Evolutionary conservation across 1,140 invertebrate species (phyloP), one percentile per base, ranked within the genome.

Genomic region (Orius insidiosus): DNA sequence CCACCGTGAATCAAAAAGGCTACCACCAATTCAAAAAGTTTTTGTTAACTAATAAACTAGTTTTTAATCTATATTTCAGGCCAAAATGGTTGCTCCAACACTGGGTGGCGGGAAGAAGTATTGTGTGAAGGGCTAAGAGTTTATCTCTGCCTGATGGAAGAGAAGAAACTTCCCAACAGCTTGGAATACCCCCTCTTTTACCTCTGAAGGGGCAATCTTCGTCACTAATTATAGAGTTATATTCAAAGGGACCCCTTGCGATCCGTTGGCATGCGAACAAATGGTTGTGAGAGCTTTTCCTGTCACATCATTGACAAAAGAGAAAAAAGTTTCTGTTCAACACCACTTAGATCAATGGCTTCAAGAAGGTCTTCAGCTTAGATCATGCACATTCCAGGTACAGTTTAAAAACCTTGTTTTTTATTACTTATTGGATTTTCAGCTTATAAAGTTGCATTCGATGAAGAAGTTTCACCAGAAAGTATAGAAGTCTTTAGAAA

Each of bases 181-280:
- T 76, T 54, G 66, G 80, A 51, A 77, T 76, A 47, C 79, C 81
- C 34, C 73, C 67, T 90, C 10, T n/a, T 68, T 98, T 54, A 93
- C 94, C 13, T 90, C 93, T 2, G 92, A 98, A 67, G 94, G 94
- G 16, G 94, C 92, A 1, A 74, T 98, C 11, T 98, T 97, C 62
- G 75, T 98, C 45, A 96, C 93, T 11, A 97, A 95, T 65, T 98
- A 98, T 67, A 70, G 94, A 38, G 75, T 90, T 15, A 73, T 89
- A 8, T 96, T 95, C 64, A 90, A 89, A 63, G 84, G 85, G 53
- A 81, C 78, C 13, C 92, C 93, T 1, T 85, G 85, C 57, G 92
- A 98, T 71, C 86, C 88, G 8, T 85, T 88, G 58, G 85, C 84
- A 32, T 88, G 84, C 56, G 87, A 93, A 59, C 85, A 89, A 58